Evolutionary conservation across 2,113 vertebrate genomes (phyloP).

Genomic region (Platysteira castanea): DNA sequence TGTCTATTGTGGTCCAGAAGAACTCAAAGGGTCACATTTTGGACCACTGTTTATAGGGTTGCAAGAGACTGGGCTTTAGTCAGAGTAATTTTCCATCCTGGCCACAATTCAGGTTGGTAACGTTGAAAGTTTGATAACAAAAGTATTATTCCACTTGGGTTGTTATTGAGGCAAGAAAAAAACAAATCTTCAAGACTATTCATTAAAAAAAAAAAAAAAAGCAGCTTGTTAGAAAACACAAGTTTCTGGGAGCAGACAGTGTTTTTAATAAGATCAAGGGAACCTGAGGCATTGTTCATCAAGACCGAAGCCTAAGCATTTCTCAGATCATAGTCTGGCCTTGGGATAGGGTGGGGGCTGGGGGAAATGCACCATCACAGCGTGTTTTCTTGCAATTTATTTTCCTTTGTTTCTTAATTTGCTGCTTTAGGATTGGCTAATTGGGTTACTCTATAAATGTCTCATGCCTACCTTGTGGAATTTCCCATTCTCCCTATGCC

Average conservation of each 20-base stretch:
- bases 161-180: not conserved
- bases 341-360: not conserved
- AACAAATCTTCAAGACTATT: not conserved
- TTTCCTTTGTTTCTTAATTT: not conserved
- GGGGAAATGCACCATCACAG: not conserved
- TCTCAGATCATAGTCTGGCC: not conserved
- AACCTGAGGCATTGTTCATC: not conserved
- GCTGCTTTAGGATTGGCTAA: not conserved
- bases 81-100: not conserved
- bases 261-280: not conserved
- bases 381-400: not conserved
- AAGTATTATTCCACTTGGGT: not conserved
- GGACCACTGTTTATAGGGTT: not conserved
- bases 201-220: not conserved
- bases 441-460: not conserved
- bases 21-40: not conserved
- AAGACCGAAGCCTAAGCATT: not conserved
- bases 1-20: not conserved
- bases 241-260: not conserved
- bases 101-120: not conserved
- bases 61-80: not conserved
- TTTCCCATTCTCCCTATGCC: not conserved
- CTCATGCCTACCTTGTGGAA: not conserved
- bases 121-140: not conserved
- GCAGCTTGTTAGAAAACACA: not conserved